Conservation (phyloP, 1,140 invertebrate genomes). For the Cotesia vestalis region DNA sequence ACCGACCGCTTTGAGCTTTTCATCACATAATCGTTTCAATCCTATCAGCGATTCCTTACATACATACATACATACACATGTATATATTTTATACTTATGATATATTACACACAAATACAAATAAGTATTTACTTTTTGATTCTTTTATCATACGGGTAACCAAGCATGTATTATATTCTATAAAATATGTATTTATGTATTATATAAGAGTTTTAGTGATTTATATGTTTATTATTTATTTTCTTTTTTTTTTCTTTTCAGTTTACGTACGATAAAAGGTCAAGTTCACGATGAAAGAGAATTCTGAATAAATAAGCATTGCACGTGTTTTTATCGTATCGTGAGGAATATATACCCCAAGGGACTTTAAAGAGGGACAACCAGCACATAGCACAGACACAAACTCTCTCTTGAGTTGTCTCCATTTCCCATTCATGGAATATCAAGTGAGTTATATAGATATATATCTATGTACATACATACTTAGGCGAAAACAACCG, state of each 20-base stretch:
- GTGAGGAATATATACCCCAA: background rate
- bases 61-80: too few relatives aligned
- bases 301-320: background rate
- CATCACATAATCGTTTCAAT: too few relatives aligned
- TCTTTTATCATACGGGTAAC: too few relatives aligned
- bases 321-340: slow-evolving; percentile 7
- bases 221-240: background rate
- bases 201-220: background rate
- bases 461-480: slow-evolving; percentile 16
- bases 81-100: too few relatives aligned
- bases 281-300: too few relatives aligned
- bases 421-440: slow-evolving; percentile 22
- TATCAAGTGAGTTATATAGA: slow-evolving; percentile 7
- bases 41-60: too few relatives aligned
- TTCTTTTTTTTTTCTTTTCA: background rate
- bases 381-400: background rate
- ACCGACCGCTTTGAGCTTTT: too few relatives aligned
- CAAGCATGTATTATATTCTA: too few relatives aligned
- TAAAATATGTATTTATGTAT: background rate
- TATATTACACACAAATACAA: too few relatives aligned
- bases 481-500: slow-evolving; percentile 19
- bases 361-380: background rate
- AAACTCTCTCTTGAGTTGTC: slow-evolving; percentile 1
- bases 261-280: background rate
- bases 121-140: too few relatives aligned